Evolutionary conservation across 2,797 vertebrate genomes (phyloP).

Genomic region (Vultur gryphus): DNA sequence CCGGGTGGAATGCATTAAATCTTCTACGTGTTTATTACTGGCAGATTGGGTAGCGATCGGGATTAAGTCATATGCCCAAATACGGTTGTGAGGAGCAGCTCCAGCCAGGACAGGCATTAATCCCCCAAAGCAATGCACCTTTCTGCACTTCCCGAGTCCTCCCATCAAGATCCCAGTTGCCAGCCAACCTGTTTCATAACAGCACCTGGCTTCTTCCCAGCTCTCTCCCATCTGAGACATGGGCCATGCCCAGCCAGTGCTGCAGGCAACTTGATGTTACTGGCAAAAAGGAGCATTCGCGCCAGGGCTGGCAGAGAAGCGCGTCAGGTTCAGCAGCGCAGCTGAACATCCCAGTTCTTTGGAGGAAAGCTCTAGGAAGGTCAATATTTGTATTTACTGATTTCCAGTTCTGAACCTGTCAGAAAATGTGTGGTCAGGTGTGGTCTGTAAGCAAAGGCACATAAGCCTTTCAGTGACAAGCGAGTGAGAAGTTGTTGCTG

Average conservation of each 20-base stretch:
- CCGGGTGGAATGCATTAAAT: constrained; percentile 22
- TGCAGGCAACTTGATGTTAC: fast-evolving
- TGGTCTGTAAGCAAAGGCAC: fast-evolving
- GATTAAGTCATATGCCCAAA: constrained; percentile 69
- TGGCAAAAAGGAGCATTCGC: fast-evolving
- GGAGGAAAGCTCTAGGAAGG: not conserved
- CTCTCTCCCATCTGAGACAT: not conserved
- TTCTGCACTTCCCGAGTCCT: not conserved
- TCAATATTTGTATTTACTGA: not conserved
- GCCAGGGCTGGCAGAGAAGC: not conserved
- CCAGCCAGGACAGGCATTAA: constrained; percentile 41
- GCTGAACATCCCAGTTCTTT: not conserved
- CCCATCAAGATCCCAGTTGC: not conserved
- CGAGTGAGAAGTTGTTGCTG: fast-evolving
- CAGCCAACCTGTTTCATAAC: not conserved
- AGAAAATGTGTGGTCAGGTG: fast-evolving
- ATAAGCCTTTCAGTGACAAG: not conserved
- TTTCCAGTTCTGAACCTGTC: not conserved
- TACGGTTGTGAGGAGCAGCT: constrained; percentile 52
- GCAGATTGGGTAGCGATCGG: not conserved
- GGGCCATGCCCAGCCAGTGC: not conserved
- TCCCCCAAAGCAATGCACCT: constrained; percentile 39
- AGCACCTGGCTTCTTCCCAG: not conserved
- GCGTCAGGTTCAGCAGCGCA: not conserved
- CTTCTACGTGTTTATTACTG: not conserved